Conservation (phyloP, 2,113 vertebrate species). For the Hyperoodon ampullatus region DNA sequence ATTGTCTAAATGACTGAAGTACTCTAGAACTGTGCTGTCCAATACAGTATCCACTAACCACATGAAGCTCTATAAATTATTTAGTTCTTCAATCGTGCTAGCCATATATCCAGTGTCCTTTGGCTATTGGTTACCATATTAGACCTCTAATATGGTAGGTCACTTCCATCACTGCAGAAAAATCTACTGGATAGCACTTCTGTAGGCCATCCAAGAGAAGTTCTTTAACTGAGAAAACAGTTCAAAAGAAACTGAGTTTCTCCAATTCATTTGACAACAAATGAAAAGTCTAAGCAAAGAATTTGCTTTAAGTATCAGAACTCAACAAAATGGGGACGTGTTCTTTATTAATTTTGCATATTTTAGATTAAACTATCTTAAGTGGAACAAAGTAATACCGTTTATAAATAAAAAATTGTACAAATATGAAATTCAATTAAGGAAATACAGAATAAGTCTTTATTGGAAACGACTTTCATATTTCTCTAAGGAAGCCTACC, state of each 20-base stretch:
- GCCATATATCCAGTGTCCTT: background rate
- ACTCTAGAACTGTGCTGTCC: background rate
- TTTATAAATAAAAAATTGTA: slow-evolving; percentile 11
- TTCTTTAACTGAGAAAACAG: background rate
- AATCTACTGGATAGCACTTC: background rate
- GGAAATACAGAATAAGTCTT: slow-evolving; percentile 38
- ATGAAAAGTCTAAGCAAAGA: background rate
- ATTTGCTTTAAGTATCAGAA: background rate
- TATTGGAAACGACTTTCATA: slow-evolving; percentile 20
- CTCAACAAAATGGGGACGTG: background rate
- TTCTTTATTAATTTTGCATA: slow-evolving; percentile 21
- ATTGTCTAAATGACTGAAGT: background rate
- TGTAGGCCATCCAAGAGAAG: background rate
- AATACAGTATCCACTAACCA: background rate
- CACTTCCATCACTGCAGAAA: background rate
- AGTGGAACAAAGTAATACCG: slow-evolving; percentile 28
- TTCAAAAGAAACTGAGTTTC: background rate
- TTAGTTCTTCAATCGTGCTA: background rate
- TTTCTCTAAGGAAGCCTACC: slow-evolving; percentile 40
- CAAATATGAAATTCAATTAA: slow-evolving; percentile 43
- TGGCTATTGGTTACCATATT: background rate
- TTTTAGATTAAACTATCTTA: slow-evolving; percentile 32
- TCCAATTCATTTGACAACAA: background rate
- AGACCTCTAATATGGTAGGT: background rate
- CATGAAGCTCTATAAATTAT: background rate